A percentile compares a stretch with the other conserved stretches of the same genome.
phyloP scores from a whole-genome alignment of 2,797 vertebrate species.

The Sebastes trivittatus region DNA sequence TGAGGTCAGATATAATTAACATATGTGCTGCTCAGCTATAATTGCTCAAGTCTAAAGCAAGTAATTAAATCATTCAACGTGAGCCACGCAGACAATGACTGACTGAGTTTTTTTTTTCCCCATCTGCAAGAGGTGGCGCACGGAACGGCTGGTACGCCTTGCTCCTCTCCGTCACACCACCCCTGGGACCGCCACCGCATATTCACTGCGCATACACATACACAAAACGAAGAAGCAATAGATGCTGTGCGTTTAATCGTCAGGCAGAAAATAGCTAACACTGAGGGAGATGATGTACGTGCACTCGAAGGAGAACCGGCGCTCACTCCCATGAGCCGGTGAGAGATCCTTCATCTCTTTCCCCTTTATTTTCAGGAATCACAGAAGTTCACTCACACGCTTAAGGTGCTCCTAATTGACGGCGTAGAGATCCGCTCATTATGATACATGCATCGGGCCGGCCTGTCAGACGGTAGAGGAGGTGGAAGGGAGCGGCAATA shows the following conservation, averaged over 20 bases:
- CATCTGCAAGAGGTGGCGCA: background rate
- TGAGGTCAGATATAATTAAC: slow-evolving; percentile 80
- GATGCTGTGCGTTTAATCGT: background rate
- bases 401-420: slow-evolving; percentile 64
- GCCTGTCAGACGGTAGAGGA: slow-evolving; percentile 52
- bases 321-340: background rate
- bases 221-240: background rate
- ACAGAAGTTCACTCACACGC: slow-evolving; percentile 36
- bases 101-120: slow-evolving; percentile 6
- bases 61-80: slow-evolving; percentile 75
- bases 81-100: slow-evolving; percentile 59
- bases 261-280: background rate
- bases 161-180: slow-evolving; percentile 44
- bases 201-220: background rate
- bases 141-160: background rate
- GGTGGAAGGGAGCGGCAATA: slow-evolving; percentile 55
- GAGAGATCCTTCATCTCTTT: slow-evolving; percentile 28
- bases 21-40: slow-evolving; percentile 76
- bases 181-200: slow-evolving; percentile 19
- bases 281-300: background rate
- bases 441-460: slow-evolving; percentile 60
- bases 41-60: slow-evolving; percentile 76
- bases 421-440: slow-evolving; percentile 58
- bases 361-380: slow-evolving; percentile 34
- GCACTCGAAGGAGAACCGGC: slow-evolving; percentile 11